A percentile compares a stretch with the other conserved stretches of the same genome.
These are phyloP conservation scores for Germaria angustata DNA, from an alignment of 2,888 invertebrate species.

Conservation along the genomic window DNA sequence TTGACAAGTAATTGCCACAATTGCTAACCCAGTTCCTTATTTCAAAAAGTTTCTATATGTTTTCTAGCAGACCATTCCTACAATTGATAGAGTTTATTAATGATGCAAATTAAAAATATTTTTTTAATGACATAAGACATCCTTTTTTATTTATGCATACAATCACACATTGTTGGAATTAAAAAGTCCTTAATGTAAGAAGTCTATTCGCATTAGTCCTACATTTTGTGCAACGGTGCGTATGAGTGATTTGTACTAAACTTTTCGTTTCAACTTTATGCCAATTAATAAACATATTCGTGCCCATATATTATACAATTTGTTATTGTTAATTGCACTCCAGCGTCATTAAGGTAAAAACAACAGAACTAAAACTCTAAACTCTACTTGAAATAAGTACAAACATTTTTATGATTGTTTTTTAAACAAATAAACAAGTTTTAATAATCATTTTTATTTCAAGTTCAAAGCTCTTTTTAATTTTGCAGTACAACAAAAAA, in stretches of 20 bases:
- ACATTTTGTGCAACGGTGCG: slow-evolving; percentile 31
- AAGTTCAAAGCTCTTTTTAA: slow-evolving; percentile 57
- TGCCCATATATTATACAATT: background rate
- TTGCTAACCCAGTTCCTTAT: too few species aligned
- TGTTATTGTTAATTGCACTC: slow-evolving; percentile 26
- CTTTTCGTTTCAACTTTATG: slow-evolving; percentile 24
- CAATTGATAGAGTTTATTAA: too few species aligned
- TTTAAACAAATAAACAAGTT: slow-evolving; percentile 38
- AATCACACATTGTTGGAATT: too few species aligned
- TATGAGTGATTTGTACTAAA: slow-evolving; percentile 54
- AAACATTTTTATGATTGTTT: background rate
- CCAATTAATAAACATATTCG: slow-evolving; percentile 33
- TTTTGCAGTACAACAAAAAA: slow-evolving; percentile 44
- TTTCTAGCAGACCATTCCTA: too few species aligned
- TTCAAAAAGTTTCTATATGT: too few species aligned
- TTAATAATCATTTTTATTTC: slow-evolving; percentile 40
- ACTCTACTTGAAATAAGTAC: slow-evolving; percentile 52
- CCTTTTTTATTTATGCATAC: too few species aligned
- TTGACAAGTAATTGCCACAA: too few species aligned
- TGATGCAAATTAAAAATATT: too few species aligned
- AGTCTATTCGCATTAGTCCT: background rate
- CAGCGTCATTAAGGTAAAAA: slow-evolving; percentile 31
- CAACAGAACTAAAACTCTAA: slow-evolving; percentile 49
- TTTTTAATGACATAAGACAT: too few species aligned
- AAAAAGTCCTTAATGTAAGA: background rate